phyloP scores from a whole-genome alignment of 2,888 invertebrate genomes.

The Dynastes grantii region DNA sequence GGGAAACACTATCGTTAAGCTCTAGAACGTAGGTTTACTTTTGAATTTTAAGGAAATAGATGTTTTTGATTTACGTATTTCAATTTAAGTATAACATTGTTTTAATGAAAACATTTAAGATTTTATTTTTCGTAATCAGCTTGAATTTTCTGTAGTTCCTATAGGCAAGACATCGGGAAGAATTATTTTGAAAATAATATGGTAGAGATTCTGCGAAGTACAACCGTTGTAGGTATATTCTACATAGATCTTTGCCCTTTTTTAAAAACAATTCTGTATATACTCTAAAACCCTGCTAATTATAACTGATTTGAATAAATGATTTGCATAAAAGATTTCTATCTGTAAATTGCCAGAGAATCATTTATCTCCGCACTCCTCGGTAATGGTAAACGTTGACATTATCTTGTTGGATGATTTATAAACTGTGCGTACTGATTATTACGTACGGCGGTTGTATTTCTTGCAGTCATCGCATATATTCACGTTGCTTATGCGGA shows the following conservation, averaged over 20 bases:
- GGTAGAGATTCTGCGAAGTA: neutral
- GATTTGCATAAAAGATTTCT: constrained; percentile 19
- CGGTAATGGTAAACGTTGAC: constrained; percentile 26
- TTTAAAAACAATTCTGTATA: neutral
- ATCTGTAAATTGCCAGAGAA: constrained; percentile 16
- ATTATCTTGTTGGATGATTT: constrained; percentile 32
- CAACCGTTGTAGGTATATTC: neutral
- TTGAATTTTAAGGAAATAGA: no score
- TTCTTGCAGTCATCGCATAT: neutral
- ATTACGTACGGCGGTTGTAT: constrained; percentile 4
- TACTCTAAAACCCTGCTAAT: constrained; percentile 8
- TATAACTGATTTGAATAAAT: constrained; percentile 11
- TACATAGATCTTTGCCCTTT: neutral
- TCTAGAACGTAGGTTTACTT: no score
- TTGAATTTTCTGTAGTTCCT: no score
- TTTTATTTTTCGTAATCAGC: no score
- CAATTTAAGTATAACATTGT: no score
- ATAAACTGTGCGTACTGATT: constrained; percentile 26
- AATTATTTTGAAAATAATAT: neutral
- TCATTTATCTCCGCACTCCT: constrained; percentile 18
- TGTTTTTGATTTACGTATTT: no score
- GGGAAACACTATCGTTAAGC: no score
- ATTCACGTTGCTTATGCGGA: neutral
- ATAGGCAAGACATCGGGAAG: no score
- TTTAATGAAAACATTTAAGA: no score